Percentiles rank a stretch among this genome's conserved stretches.
phyloP scores from a whole-genome alignment of 2,797 vertebrate genomes.

The Anniella stebbinsi region DNA sequence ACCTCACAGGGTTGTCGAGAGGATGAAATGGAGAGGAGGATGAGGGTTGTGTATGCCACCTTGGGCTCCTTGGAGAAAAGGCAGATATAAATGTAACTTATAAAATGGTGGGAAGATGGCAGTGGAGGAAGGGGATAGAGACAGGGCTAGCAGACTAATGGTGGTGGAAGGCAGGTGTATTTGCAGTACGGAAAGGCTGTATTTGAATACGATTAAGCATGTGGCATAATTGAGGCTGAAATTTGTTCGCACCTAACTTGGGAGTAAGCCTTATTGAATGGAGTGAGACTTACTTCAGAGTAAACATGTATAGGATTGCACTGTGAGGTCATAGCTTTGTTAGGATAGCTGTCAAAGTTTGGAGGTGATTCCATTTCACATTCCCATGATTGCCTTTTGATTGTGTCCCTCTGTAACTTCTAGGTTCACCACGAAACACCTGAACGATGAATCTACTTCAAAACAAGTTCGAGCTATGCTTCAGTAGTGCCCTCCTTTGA shows the following conservation, averaged over 20 bases:
- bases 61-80: no score
- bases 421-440: constrained; percentile 99
- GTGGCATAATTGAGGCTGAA: neutral
- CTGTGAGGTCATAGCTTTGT: neutral
- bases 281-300: no score
- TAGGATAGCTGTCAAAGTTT: neutral
- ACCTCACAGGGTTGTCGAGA: no score
- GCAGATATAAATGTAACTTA: no score
- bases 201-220: neutral
- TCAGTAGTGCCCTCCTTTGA: constrained; percentile 85
- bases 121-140: neutral
- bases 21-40: no score
- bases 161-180: neutral
- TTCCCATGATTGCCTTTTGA: constrained; percentile 42
- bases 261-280: neutral
- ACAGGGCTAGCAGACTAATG: neutral
- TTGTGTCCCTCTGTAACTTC: constrained; percentile 48
- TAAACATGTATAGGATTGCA: neutral
- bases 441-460: constrained; percentile 98
- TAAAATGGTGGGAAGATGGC: no score
- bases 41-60: no score
- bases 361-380: neutral
- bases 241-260: neutral
- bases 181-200: neutral
- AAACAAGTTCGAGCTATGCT: constrained; percentile 99